Evolutionary conservation across 2,113 vertebrate species (phyloP).

Genomic region (Smithornis capensis): DNA sequence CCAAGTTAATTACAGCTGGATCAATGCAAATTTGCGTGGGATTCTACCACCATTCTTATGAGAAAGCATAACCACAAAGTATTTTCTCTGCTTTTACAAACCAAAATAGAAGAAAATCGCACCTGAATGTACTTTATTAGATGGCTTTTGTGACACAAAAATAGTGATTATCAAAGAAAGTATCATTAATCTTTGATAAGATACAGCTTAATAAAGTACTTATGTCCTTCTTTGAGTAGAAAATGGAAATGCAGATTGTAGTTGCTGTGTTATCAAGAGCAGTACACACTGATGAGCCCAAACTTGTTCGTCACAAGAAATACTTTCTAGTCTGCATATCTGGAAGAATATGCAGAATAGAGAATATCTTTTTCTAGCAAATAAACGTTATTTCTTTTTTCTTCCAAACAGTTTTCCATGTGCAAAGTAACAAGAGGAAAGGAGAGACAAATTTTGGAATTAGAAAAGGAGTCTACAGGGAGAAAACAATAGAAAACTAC

Average conservation of each 20-base stretch:
- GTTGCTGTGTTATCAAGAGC: not conserved
- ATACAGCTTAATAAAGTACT: not conserved
- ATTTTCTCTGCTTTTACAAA: not conserved
- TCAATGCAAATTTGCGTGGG: not conserved
- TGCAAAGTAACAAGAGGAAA: not conserved
- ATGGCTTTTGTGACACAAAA: not conserved
- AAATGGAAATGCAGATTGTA: not conserved
- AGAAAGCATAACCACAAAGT: not conserved
- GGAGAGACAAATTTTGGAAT: not conserved
- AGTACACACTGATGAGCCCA: not conserved
- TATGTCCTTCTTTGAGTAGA: not conserved
- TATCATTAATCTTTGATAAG: not conserved
- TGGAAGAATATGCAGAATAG: not conserved
- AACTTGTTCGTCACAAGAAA: not conserved
- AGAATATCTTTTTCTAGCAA: not conserved
- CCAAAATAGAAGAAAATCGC: not conserved
- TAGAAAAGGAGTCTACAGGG: not conserved
- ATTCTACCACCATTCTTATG: not conserved
- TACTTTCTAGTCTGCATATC: too few relatives aligned
- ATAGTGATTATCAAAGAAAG: not conserved
- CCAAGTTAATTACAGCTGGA: not conserved
- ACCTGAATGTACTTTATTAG: not conserved
- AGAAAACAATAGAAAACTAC: not conserved
- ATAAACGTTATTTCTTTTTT: not conserved
- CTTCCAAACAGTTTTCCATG: not conserved